Conservation (phyloP, 2,797 vertebrate species). For the Cichlasoma orientale region DNA sequence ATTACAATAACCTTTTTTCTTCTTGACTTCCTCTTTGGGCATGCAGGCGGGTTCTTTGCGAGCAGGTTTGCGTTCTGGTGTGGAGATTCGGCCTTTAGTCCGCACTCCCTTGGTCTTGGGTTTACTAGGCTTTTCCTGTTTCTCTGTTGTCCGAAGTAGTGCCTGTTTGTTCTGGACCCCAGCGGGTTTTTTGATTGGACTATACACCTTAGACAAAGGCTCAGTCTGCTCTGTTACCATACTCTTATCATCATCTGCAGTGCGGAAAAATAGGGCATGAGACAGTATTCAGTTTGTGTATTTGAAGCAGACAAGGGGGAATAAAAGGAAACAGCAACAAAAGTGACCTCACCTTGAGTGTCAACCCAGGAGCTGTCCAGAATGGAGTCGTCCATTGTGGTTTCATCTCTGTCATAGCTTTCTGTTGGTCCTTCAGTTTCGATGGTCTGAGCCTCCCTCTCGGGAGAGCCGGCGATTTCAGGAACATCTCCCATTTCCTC, state of each 20-base stretch:
- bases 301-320: not conserved
- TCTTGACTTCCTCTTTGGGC: slow-evolving; percentile 95
- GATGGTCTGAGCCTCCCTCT: slow-evolving; percentile 72
- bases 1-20: slow-evolving; percentile 94
- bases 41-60: slow-evolving; percentile 92
- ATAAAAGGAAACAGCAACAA: not conserved
- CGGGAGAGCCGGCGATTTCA: slow-evolving; percentile 82
- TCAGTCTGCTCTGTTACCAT: slow-evolving; percentile 93
- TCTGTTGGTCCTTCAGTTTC: slow-evolving; percentile 89
- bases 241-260: slow-evolving; percentile 96
- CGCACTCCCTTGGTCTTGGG: slow-evolving; percentile 82
- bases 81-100: slow-evolving; percentile 91
- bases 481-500: slow-evolving; percentile 78
- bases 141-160: slow-evolving; percentile 86
- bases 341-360: slow-evolving; percentile 90
- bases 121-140: slow-evolving; percentile 85
- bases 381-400: slow-evolving; percentile 97
- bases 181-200: slow-evolving; percentile 84
- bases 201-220: slow-evolving; percentile 79
- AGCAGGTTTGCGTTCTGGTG: slow-evolving; percentile 93
- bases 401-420: slow-evolving; percentile 94
- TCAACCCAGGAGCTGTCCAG: slow-evolving; percentile 99
- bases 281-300: not conserved
- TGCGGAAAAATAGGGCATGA: slow-evolving; percentile 10
- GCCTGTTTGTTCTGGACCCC: slow-evolving; percentile 53